Evolutionary conservation across 2,797 vertebrate species (phyloP).

Genomic region (Buceros bicornis): DNA sequence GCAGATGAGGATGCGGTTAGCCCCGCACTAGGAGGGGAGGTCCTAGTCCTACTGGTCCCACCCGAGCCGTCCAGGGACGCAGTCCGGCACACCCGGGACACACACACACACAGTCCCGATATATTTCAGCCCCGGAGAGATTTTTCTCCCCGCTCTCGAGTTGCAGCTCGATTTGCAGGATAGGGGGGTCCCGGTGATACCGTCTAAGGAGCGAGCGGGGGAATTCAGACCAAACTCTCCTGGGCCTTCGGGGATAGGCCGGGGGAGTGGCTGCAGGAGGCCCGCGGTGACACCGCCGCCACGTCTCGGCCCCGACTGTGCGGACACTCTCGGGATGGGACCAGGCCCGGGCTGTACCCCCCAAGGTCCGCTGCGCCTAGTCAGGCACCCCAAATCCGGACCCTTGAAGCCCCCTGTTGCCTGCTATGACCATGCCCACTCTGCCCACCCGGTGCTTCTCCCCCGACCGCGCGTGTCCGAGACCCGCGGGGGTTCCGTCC

Average conservation of each 20-base stretch:
- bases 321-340: background rate
- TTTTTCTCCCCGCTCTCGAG: background rate
- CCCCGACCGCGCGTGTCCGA: background rate
- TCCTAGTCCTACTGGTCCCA: background rate
- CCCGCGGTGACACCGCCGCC: background rate
- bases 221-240: background rate
- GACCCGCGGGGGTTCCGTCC: too few relatives aligned
- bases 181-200: background rate
- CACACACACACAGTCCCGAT: background rate
- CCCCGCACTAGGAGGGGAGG: too few relatives aligned
- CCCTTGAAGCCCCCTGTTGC: accelerated
- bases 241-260: background rate
- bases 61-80: background rate
- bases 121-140: background rate
- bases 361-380: background rate
- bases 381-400: background rate
- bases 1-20: background rate
- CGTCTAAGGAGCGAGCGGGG: accelerated
- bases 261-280: too few relatives aligned
- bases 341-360: background rate
- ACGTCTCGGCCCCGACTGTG: background rate
- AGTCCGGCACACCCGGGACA: background rate
- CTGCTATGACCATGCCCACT: accelerated
- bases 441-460: background rate
- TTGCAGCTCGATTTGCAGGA: background rate